phyloP scores from a whole-genome alignment of 2,888 invertebrate species.

The Phrixothrix hirtus region DNA sequence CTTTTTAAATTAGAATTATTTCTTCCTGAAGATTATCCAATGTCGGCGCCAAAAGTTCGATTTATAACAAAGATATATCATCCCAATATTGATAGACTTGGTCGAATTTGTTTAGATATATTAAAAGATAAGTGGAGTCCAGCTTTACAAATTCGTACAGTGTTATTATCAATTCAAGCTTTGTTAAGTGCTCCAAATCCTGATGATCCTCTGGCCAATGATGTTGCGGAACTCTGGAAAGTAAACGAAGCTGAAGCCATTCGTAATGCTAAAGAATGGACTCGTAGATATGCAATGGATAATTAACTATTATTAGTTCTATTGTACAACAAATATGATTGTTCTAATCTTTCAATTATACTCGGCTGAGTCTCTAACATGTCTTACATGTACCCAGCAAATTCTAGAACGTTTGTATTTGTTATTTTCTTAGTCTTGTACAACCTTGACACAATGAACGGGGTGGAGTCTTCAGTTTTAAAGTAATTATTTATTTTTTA shows the following conservation, averaged over 20 bases:
- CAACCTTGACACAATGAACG: no score
- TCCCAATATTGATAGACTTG: constrained; percentile 99
- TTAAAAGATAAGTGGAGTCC: constrained; percentile 99
- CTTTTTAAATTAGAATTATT: constrained; percentile 97
- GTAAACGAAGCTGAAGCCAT: constrained; percentile 96
- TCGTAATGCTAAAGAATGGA: constrained; percentile 92
- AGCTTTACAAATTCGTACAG: constrained; percentile 98
- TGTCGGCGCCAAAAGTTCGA: constrained; percentile 99
- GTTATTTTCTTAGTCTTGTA: no score
- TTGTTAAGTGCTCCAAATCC: constrained; percentile 98
- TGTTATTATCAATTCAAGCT: constrained; percentile 96
- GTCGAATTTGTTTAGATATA: constrained; percentile 98
- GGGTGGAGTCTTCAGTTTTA: no score
- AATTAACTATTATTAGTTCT: constrained; percentile 6
- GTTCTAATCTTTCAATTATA: no score
- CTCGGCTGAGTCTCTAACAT: no score
- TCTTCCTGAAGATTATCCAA: constrained; percentile 99
- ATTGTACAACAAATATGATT: no score
- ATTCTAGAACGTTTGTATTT: no score
- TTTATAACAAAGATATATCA: constrained; percentile 99
- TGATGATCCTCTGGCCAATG: constrained; percentile 97
- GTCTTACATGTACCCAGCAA: no score
- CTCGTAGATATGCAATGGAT: constrained; percentile 76
- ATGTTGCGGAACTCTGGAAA: constrained; percentile 99
- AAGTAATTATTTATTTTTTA: no score